phyloP scores from a whole-genome alignment of 2,888 invertebrate genomes.

The Drosophila fungiperda region DNA sequence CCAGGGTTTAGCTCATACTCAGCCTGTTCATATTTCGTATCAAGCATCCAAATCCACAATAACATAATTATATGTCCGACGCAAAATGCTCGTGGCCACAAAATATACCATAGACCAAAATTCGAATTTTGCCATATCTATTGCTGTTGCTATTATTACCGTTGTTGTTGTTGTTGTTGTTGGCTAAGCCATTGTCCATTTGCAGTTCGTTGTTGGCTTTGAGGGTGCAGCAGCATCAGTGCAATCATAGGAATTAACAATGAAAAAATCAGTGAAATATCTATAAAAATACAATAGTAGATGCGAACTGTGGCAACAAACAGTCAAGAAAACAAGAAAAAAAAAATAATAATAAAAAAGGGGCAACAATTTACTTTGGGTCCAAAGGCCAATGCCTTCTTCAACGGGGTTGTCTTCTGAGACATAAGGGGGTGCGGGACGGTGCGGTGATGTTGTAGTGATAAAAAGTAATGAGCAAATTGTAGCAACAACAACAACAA shows the following conservation, averaged over 20 bases:
- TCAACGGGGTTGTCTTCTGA: slow-evolving; percentile 20
- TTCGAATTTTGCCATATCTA: slow-evolving; percentile 26
- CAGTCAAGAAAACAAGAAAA: slow-evolving; percentile 10
- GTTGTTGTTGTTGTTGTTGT: slow-evolving; percentile 15
- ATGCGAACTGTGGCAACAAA: slow-evolving; percentile 13
- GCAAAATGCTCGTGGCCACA: slow-evolving; percentile 52
- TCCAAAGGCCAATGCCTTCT: slow-evolving; percentile 60
- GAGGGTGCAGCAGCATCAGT: slow-evolving; percentile 30
- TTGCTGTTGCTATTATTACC: slow-evolving; percentile 11
- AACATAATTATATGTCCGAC: slow-evolving; percentile 67
- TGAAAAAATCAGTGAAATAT: slow-evolving; percentile 57
- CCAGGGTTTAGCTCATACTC: not conserved
- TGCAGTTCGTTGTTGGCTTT: slow-evolving; percentile 55
- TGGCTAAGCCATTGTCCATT: slow-evolving; percentile 42
- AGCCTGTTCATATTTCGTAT: slow-evolving; percentile 25
- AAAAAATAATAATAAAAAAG: slow-evolving; percentile 36
- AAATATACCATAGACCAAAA: slow-evolving; percentile 24
- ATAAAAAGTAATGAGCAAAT: slow-evolving; percentile 82
- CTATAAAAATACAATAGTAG: slow-evolving; percentile 65
- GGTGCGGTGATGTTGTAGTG: slow-evolving; percentile 56
- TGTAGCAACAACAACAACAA: slow-evolving; percentile 61
- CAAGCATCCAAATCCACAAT: slow-evolving; percentile 47
- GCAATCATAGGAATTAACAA: slow-evolving; percentile 69
- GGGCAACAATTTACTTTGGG: slow-evolving; percentile 73
- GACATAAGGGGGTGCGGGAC: not conserved